Evolutionary conservation across 2,797 vertebrate species (phyloP).

Genomic region (Syndactyla subalaris): DNA sequence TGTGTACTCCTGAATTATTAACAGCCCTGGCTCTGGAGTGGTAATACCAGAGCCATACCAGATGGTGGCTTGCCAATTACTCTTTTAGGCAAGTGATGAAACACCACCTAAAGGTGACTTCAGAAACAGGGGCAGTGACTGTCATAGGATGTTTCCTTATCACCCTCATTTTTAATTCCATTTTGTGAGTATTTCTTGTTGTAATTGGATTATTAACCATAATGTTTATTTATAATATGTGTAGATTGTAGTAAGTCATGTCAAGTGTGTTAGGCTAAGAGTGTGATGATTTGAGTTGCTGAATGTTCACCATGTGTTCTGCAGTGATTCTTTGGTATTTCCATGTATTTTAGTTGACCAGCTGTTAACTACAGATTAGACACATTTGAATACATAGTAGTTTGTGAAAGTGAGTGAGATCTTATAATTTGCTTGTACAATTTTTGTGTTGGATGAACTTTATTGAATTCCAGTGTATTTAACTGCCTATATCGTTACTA

Average conservation of each 20-base stretch:
- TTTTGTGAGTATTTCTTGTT: background rate
- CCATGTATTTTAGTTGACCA: background rate
- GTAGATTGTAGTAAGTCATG: background rate
- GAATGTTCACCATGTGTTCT: background rate
- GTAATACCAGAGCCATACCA: background rate
- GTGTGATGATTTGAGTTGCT: background rate
- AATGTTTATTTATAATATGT: background rate
- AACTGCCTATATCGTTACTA: background rate
- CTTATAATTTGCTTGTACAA: background rate
- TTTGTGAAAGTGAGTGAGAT: background rate
- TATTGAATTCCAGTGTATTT: background rate
- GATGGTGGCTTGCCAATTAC: background rate
- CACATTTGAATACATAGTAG: background rate
- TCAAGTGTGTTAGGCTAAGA: background rate
- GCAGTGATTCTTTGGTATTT: background rate
- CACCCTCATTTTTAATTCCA: background rate
- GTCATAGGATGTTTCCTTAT: background rate
- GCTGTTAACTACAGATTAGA: background rate
- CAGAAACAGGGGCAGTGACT: background rate
- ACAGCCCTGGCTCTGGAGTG: background rate
- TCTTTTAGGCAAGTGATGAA: background rate
- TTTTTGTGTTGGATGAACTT: background rate
- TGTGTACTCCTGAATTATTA: background rate
- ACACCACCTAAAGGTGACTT: background rate
- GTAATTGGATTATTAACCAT: accelerated